Evolutionary conservation across 2,113 vertebrate species (phyloP).

Genomic region (Tetrax tetrax): DNA sequence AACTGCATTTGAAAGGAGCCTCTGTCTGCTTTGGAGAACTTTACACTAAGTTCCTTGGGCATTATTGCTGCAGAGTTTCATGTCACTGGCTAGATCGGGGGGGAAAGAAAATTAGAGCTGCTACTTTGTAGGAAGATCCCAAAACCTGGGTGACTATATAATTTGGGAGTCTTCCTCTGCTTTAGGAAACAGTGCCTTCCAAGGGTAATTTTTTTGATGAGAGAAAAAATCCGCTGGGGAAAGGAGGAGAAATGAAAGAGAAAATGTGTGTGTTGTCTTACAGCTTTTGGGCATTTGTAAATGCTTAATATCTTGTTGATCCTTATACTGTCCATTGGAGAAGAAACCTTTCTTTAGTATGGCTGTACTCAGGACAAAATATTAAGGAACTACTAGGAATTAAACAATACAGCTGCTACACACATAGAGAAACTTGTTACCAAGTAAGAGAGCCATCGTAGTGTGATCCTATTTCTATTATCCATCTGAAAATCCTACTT

Average conservation of each 20-base stretch:
- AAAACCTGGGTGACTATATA: neutral
- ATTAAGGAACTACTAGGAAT: neutral
- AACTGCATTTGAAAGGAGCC: neutral
- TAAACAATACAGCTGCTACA: neutral
- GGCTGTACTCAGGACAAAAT: neutral
- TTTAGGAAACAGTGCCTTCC: neutral
- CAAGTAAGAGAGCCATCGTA: neutral
- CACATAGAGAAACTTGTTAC: neutral
- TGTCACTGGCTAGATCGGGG: neutral
- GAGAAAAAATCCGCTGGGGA: neutral
- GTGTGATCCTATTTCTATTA: neutral
- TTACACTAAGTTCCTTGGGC: neutral
- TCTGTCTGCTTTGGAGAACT: neutral
- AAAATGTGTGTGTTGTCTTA: neutral
- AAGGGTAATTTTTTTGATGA: neutral
- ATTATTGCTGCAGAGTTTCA: neutral
- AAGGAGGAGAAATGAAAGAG: neutral
- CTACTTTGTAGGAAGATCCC: neutral
- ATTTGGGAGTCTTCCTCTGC: neutral
- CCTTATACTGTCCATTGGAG: neutral
- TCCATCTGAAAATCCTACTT: neutral
- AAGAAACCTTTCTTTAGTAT: neutral
- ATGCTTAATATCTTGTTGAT: neutral
- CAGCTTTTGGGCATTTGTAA: neutral
- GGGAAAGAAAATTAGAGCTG: neutral